Conservation (phyloP, 2,113 vertebrate species). For the Echinops telfairi region DNA sequence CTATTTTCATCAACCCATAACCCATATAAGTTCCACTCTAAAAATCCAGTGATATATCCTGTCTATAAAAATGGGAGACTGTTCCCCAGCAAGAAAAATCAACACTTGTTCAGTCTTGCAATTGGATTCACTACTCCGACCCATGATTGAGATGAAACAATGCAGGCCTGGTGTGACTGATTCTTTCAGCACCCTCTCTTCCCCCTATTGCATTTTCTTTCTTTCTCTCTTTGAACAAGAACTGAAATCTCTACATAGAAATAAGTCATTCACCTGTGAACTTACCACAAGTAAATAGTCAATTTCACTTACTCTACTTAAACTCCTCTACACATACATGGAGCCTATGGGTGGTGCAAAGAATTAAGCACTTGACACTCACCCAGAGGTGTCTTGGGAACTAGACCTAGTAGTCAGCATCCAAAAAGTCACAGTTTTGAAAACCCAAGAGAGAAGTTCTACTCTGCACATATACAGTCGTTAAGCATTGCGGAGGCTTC, state of each 20-base stretch:
- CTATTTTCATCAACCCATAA: neutral
- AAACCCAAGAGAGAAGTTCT: neutral
- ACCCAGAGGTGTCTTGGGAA: neutral
- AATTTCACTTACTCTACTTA: neutral
- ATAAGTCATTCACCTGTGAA: neutral
- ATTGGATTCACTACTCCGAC: neutral
- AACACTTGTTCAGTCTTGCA: neutral
- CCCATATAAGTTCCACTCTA: neutral
- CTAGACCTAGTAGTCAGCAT: neutral
- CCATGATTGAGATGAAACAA: neutral
- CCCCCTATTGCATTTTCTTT: neutral
- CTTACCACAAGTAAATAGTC: neutral
- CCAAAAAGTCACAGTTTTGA: neutral
- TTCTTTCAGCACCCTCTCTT: neutral
- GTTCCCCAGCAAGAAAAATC: constrained; percentile 35
- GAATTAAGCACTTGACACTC: neutral
- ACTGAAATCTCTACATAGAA: neutral
- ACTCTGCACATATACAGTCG: neutral
- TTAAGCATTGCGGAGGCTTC: neutral
- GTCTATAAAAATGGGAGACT: neutral
- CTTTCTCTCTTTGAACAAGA: neutral
- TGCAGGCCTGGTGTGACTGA: neutral
- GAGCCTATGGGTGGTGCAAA: neutral
- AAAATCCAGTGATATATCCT: neutral
- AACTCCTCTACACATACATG: neutral